Evolutionary conservation across 2,888 invertebrate genomes (phyloP).

Genomic region (Linnaemya tessellans): DNA sequence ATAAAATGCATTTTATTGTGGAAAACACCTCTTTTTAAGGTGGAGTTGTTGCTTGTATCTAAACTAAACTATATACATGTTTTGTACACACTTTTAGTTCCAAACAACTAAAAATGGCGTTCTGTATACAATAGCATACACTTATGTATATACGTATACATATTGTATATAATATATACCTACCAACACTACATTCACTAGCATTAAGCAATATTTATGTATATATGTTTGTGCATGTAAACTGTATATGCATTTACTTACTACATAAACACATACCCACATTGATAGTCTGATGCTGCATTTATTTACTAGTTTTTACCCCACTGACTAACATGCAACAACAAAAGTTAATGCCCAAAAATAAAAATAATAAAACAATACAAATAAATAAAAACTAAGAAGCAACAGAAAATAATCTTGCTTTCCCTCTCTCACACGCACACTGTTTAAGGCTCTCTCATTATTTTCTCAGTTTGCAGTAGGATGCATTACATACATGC

Average conservation of each 20-base stretch:
- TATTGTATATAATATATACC: neutral
- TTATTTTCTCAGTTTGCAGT: neutral
- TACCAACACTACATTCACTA: too few species aligned
- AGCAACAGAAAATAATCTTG: neutral
- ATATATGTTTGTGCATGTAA: neutral
- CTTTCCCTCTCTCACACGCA: neutral
- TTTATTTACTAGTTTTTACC: conserved; percentile 25
- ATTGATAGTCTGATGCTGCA: conserved; percentile 14
- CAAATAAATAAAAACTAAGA: conserved; percentile 23
- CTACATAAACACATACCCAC: too few species aligned
- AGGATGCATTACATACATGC: neutral
- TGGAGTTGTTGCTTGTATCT: conserved; percentile 62
- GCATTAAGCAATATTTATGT: too few species aligned
- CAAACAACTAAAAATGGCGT: conserved; percentile 46
- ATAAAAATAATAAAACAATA: conserved; percentile 32
- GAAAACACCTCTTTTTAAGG: conserved; percentile 65
- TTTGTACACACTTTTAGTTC: conserved; percentile 35
- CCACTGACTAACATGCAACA: conserved; percentile 9
- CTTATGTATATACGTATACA: neutral
- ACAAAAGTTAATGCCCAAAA: conserved; percentile 29
- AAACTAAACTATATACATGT: neutral
- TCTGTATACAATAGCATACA: neutral
- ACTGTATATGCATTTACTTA: too few species aligned
- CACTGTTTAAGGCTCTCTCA: neutral
- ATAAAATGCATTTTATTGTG: conserved; percentile 47